Evolutionary conservation across 2,113 vertebrate genomes (phyloP), one percentile per base, ranked within the genome.

Genomic region (Boulengeromyrus knoepffleri): DNA sequence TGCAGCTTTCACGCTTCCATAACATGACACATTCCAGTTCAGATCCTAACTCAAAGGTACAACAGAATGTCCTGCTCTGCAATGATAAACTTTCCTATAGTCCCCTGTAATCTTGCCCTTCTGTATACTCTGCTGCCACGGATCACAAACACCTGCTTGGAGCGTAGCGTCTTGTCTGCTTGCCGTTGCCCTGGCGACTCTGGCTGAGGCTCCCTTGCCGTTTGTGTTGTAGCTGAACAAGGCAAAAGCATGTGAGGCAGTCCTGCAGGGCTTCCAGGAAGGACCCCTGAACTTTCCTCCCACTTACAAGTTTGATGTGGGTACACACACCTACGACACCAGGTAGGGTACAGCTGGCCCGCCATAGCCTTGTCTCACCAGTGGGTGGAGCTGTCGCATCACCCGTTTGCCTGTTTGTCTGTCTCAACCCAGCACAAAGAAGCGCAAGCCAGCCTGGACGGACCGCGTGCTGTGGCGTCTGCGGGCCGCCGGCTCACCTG

Each of bases 261-360:
- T 99, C 90, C 95, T 99, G 91, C 97, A 97, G 0, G 99, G 98
- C 31, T 99, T 99, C 93, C 95, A 97, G 83, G 99, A 99, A 90
- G 98, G 98, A 0, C 95, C 96, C 0, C 96, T 99, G 15, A 97
- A 97, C 90, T 99, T 99, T 70, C 97, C 98, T 0, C 98, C 98
- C 3, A 99, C 98, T 0, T 99, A 99, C 94, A 99, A 99, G 92
- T 99, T 99, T 50, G 99, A 99, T 5, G 98, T 99, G 93, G 98
- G 99, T 53, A 99, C 98, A 88, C 97, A 99, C 91, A 98, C 97
- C 1, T 99, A 99, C 0, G 99, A 99, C 92, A 99, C 98, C 93
- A 99, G 99, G 99, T 99, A 90, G 39, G 87, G 24, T 39, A 9
- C 15, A 87, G 15, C 83, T 42, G 42, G 45, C 19, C 83, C 2